Evolutionary conservation across 2,797 vertebrate genomes (phyloP), one percentile per base, ranked within the genome.

Genomic region (Menidia menidia): DNA sequence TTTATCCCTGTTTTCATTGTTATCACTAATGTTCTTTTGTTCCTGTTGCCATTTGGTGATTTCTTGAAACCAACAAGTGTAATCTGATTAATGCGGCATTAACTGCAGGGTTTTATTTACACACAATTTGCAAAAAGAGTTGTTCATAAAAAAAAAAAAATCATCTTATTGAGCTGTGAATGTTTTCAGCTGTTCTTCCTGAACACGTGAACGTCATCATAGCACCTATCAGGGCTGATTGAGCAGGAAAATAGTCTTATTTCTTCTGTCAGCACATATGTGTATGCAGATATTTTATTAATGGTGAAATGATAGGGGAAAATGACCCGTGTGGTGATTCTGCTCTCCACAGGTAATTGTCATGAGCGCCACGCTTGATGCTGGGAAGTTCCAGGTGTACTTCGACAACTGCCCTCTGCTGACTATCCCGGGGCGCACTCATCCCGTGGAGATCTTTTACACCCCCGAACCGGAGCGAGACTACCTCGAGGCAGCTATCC

Each of bases 381-480:
- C 98, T 13, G 98, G 98, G 55, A 99, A 99, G 89, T 99, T 99
- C 91, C 98, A 99, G 87, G 92, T 99, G 70, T 99, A 99, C 90
- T 99, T 99, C 61, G 97, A 99, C 93, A 99, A 92, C 85, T 99
- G 98, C 81, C 98, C 98, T 68, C 94, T 99, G 76, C 93, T 99
- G 81, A 99, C 98, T 44, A 99, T 99, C 81, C 98, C 98, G 61
- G 98, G 98, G 2, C 96, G 98, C 45, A 99, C 98, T 0, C 98
- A 99, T 92, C 98, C 98, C 16, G 98, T 99, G 73, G 98, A 99
- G 93, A 99, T 99, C 83, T 99, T 99, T 90, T 99, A 99, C 92
- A 99, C 98, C 16, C 98, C 98, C 0, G 98, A 99, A 88, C 98
- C 98, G 0, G 98, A 99, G 89, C 93, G 98, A 43, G 98, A 99